Percentiles rank a stretch among this genome's conserved stretches.
These are phyloP conservation scores for Takifugu flavidus DNA, from an alignment of 2,113 vertebrate species.

Conservation along the genomic window DNA sequence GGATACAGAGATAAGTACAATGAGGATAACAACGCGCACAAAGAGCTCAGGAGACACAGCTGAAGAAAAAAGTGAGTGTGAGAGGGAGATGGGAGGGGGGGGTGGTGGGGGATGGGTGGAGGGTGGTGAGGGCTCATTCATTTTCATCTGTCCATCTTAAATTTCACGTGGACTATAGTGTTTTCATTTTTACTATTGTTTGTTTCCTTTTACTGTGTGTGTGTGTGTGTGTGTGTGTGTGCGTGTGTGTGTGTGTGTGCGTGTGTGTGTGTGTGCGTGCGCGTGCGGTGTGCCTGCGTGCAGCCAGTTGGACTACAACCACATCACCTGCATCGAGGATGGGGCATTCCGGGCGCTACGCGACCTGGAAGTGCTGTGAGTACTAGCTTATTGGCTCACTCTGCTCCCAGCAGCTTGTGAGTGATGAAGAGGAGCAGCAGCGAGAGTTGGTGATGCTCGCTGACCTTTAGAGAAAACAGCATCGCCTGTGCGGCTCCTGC, in stretches of 20 bases:
- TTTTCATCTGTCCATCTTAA: neutral
- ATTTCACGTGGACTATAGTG: too few species aligned
- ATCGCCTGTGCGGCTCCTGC: slow-evolving; percentile 16
- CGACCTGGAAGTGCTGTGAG: slow-evolving; percentile 98
- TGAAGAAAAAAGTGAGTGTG: slow-evolving; percentile 17
- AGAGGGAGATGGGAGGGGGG: neutral
- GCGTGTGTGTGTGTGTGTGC: neutral
- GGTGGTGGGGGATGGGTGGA: neutral
- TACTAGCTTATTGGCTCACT: slow-evolving; percentile 54
- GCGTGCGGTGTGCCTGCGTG: slow-evolving; percentile 42
- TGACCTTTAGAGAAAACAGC: slow-evolving; percentile 49
- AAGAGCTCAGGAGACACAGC: slow-evolving; percentile 29
- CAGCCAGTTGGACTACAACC: slow-evolving; percentile 99
- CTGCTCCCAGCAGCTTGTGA: slow-evolving; percentile 3
- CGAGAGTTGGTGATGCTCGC: slow-evolving; percentile 13
- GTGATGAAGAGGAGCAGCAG: slow-evolving; percentile 20
- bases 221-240: too few species aligned
- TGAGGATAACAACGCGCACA: slow-evolving; percentile 40
- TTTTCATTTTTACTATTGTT: too few species aligned
- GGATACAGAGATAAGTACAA: slow-evolving; percentile 28
- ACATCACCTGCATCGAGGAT: slow-evolving; percentile 97
- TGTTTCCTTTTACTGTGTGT: too few species aligned
- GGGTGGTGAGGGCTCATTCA: slow-evolving; percentile 10
- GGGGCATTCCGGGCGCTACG: slow-evolving; percentile 91
- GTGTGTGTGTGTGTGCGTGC: slow-evolving; percentile 15